Conservation (phyloP, 2,113 vertebrate genomes). For the Periophthalmodon schlosseri region DNA sequence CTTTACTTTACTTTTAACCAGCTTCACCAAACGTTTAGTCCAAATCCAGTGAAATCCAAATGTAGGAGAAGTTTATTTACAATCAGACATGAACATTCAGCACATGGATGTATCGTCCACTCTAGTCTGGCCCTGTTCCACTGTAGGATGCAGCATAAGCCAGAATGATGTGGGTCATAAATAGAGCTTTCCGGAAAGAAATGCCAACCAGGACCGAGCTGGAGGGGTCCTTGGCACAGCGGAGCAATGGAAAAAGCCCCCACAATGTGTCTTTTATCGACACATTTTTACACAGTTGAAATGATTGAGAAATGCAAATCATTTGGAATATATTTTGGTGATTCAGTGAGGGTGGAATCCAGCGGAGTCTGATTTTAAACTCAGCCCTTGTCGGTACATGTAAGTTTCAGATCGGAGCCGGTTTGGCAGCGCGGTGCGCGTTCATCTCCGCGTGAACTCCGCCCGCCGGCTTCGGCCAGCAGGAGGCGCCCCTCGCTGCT, state of each 20-base stretch:
- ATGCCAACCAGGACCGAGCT: too few relatives aligned
- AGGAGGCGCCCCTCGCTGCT: constrained; percentile 25
- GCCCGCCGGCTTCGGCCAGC: constrained; percentile 20
- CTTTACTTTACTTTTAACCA: too few relatives aligned
- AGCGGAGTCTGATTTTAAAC: neutral
- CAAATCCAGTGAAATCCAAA: too few relatives aligned
- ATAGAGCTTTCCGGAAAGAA: too few relatives aligned
- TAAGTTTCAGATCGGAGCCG: constrained; percentile 43
- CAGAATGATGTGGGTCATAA: too few relatives aligned
- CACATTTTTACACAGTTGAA: neutral
- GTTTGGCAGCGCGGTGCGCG: constrained; percentile 36
- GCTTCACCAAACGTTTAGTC: too few relatives aligned
- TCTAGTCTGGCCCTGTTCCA: neutral
- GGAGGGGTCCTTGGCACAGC: too few relatives aligned
- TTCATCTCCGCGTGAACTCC: constrained; percentile 19
- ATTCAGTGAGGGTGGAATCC: neutral
- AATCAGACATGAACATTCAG: neutral
- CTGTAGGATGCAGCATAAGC: neutral
- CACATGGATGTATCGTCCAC: neutral
- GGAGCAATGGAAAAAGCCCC: too few relatives aligned
- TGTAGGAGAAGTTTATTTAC: too few relatives aligned
- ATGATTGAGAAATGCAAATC: neutral
- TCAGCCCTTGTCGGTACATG: constrained; percentile 29
- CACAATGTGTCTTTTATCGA: neutral
- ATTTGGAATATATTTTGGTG: neutral